Conservation (phyloP, 2,113 vertebrate species). For the Dendrocopos noguchii region DNA sequence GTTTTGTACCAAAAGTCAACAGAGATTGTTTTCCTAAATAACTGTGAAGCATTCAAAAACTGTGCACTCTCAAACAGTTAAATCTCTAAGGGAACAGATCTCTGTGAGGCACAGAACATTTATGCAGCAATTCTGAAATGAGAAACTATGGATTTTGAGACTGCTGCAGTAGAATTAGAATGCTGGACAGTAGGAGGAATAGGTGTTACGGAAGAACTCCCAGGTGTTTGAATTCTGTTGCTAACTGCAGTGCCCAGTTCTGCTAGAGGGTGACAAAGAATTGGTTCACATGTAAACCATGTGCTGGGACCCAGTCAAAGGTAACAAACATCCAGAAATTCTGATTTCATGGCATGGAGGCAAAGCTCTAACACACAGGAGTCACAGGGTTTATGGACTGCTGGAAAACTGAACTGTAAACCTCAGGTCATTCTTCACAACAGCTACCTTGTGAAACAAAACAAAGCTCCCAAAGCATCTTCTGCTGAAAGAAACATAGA, state of each 20-base stretch:
- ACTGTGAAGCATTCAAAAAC: not conserved
- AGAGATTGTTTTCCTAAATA: not conserved
- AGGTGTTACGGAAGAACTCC: not conserved
- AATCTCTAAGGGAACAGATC: not conserved
- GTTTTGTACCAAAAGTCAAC: not conserved
- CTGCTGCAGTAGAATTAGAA: not conserved
- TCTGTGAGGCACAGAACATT: not conserved
- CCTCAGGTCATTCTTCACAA: not conserved
- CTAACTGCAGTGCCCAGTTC: not conserved
- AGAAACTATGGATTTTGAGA: not conserved
- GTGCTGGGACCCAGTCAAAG: not conserved
- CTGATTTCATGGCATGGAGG: not conserved
- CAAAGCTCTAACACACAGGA: not conserved
- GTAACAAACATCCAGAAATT: not conserved
- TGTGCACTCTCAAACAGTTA: not conserved
- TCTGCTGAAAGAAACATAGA: not conserved
- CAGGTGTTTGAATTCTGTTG: not conserved
- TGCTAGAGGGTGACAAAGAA: not conserved
- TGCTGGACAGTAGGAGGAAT: not conserved
- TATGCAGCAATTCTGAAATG: not conserved
- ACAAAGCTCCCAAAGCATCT: not conserved
- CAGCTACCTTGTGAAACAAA: not conserved
- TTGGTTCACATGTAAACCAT: not conserved
- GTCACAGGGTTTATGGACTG: not conserved
- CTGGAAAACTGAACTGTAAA: not conserved